phyloP scores from a whole-genome alignment of 2,113 vertebrate species.

The Ploceus nigricollis region DNA sequence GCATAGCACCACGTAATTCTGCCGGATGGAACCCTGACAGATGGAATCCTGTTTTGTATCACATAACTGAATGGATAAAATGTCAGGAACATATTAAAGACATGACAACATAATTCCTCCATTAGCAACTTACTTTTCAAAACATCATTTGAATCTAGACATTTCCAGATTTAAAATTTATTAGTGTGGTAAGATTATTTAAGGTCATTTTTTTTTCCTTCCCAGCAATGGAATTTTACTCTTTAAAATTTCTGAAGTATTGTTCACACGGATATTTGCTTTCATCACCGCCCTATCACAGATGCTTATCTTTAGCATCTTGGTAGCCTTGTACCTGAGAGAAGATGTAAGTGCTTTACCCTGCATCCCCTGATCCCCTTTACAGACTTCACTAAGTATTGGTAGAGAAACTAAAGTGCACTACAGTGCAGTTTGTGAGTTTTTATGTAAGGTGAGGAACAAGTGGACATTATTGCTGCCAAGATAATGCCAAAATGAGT shows the following conservation, averaged over 20 bases:
- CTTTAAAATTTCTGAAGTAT: conserved; percentile 11
- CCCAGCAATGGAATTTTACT: conserved; percentile 39
- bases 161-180: conserved; percentile 63
- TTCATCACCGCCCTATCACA: neutral
- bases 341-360: neutral
- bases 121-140: conserved; percentile 67
- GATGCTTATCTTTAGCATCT: neutral
- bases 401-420: neutral
- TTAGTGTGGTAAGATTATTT: conserved; percentile 33
- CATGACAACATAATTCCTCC: conserved; percentile 59
- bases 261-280: neutral
- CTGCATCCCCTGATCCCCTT: neutral
- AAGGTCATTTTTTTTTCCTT: conserved; percentile 9
- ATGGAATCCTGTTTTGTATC: conserved; percentile 61
- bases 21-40: conserved; percentile 21
- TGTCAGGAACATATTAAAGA: conserved; percentile 63
- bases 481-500: neutral
- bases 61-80: conserved; percentile 59
- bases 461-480: neutral
- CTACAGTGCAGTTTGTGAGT: rapidly evolving
- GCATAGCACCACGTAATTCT: conserved; percentile 54
- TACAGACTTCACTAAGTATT: neutral
- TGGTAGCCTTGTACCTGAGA: neutral
- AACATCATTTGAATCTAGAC: conserved; percentile 59
- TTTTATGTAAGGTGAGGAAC: neutral